A percentile compares a stretch with the other conserved stretches of the same genome.
Evolutionary conservation across 2,888 invertebrate genomes (phyloP).

Genomic region (Lasiommata megera): DNA sequence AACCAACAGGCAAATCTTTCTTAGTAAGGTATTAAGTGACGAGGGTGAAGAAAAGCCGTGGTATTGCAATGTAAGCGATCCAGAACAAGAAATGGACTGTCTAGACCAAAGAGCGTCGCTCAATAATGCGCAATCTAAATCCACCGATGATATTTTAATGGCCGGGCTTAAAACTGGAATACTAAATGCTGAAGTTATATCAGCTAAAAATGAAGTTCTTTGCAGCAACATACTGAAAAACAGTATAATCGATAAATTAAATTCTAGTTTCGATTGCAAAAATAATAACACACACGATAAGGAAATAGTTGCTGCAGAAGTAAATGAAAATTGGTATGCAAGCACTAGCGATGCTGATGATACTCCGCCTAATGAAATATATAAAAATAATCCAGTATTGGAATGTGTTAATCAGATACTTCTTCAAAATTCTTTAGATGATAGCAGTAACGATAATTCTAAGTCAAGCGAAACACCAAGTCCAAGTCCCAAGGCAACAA

Average conservation of each 20-base stretch:
- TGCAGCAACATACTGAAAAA: constrained; percentile 62
- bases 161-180: constrained; percentile 52
- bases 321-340: constrained; percentile 90
- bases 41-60: constrained; percentile 71
- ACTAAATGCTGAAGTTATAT: constrained; percentile 53
- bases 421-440: constrained; percentile 86
- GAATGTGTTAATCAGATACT: constrained; percentile 94
- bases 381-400: constrained; percentile 90
- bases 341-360: constrained; percentile 90
- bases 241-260: constrained; percentile 54
- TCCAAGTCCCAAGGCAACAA: constrained; percentile 72
- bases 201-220: constrained; percentile 70
- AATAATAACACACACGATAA: constrained; percentile 62
- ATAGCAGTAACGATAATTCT: constrained; percentile 74
- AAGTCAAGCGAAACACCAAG: constrained; percentile 73
- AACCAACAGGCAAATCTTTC: constrained; percentile 68
- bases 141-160: constrained; percentile 61
- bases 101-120: constrained; percentile 58
- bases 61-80: constrained; percentile 78
- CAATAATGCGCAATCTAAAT: constrained; percentile 58
- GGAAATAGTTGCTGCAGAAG: constrained; percentile 58
- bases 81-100: constrained; percentile 70
- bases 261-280: constrained; percentile 54
- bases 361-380: constrained; percentile 84
- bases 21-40: constrained; percentile 68